A percentile compares a stretch with the other conserved stretches of the same genome.
These are phyloP conservation scores for Sciurus carolinensis DNA, from an alignment of 2,797 vertebrate species.

Conservation along the genomic window DNA sequence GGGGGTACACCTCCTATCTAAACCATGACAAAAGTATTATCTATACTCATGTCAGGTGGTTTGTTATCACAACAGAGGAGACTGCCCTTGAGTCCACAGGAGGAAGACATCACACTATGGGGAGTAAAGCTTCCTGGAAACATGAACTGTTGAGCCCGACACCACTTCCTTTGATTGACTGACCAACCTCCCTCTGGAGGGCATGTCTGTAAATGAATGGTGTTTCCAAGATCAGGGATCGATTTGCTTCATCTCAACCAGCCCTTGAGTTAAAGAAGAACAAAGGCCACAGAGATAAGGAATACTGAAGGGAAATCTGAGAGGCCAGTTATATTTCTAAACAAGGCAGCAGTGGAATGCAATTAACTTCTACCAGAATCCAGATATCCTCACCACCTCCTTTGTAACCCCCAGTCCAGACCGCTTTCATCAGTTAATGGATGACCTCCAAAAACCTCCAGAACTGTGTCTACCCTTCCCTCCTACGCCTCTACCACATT, in stretches of 20 bases:
- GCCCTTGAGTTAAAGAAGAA: not conserved
- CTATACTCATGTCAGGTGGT: not conserved
- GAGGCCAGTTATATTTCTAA: not conserved
- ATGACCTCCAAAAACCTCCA: not conserved
- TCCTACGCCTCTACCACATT: not conserved
- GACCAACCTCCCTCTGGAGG: not conserved
- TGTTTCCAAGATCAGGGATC: not conserved
- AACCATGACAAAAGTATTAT: not conserved
- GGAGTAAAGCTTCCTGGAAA: not conserved
- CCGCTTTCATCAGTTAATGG: not conserved
- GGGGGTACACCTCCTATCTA: too few species aligned
- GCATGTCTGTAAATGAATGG: not conserved
- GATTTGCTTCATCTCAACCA: conserved; percentile 11
- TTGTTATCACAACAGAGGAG: not conserved
- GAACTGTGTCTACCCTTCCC: not conserved
- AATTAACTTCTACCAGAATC: not conserved
- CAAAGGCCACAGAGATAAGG: not conserved
- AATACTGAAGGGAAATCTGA: not conserved
- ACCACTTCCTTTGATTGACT: not conserved
- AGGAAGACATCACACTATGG: not conserved
- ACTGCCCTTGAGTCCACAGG: not conserved
- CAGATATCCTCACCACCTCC: not conserved
- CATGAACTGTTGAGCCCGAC: not conserved
- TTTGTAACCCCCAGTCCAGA: not conserved
- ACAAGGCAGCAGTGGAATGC: not conserved